These are phyloP conservation scores for Perca fluviatilis DNA, from an alignment of 2,113 vertebrate genomes.

Conservation along the genomic window DNA sequence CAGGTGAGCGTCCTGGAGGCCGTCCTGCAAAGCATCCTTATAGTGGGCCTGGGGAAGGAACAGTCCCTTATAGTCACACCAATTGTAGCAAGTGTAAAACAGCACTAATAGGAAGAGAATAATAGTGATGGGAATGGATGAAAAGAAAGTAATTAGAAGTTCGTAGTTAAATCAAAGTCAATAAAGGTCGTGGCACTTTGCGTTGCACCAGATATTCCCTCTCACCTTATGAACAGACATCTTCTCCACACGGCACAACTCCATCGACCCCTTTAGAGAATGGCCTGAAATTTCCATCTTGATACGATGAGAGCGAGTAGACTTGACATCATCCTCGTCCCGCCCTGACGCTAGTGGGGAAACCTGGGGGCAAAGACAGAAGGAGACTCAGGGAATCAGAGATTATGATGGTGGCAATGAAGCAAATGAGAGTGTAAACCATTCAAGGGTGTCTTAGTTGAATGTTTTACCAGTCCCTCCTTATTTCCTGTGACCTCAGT, in stretches of 20 bases:
- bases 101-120: background rate
- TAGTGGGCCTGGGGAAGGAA: constrained; percentile 71
- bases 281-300: constrained; percentile 81
- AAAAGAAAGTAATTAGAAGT: background rate
- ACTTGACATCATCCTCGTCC: constrained; percentile 79
- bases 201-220: background rate
- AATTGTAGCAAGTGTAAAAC: background rate
- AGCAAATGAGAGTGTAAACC: constrained; percentile 16
- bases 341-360: constrained; percentile 72
- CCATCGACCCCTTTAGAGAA: constrained; percentile 75
- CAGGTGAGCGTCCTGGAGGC: constrained; percentile 73
- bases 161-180: background rate
- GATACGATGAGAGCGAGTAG: constrained; percentile 74
- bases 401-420: constrained; percentile 14
- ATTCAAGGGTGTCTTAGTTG: constrained; percentile 2
- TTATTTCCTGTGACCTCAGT: constrained; percentile 66
- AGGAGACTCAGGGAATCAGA: constrained; percentile 25
- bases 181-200: background rate
- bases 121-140: background rate
- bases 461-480: constrained; percentile 70
- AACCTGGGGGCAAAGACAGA: constrained; percentile 56
- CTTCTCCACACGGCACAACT: constrained; percentile 74
- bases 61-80: background rate
- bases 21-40: constrained; percentile 76
- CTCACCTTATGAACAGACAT: constrained; percentile 79